phyloP scores from a whole-genome alignment of 2,797 vertebrate genomes.

The Bufotes viridis region DNA sequence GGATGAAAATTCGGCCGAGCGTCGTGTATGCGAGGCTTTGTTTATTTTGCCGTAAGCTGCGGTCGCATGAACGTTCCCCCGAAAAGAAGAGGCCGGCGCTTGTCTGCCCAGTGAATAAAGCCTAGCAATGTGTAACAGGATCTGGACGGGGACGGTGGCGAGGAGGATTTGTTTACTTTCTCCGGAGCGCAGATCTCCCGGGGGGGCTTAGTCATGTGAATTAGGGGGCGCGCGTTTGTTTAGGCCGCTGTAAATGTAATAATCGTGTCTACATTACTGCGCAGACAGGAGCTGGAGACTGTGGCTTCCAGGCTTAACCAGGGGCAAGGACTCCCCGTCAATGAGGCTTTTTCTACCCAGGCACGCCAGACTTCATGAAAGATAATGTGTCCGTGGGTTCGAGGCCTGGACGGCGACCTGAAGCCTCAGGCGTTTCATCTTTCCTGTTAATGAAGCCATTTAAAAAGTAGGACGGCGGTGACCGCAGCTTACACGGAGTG shows the following conservation, averaged over 20 bases:
- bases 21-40: background rate
- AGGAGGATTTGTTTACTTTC: conserved; percentile 38
- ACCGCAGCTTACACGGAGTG: background rate
- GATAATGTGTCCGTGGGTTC: background rate
- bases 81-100: background rate
- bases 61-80: background rate
- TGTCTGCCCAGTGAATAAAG: conserved; percentile 15
- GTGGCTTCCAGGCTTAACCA: conserved; percentile 46
- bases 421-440: conserved; percentile 3
- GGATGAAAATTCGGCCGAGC: background rate
- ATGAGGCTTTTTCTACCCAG: conserved; percentile 18
- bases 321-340: background rate
- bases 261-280: conserved; percentile 24
- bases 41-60: conserved; percentile 16
- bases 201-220: conserved; percentile 24
- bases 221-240: conserved; percentile 36
- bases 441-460: background rate
- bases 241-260: conserved; percentile 47
- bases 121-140: conserved; percentile 31
- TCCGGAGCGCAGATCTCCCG: background rate
- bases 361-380: background rate
- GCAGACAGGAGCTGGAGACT: conserved; percentile 56
- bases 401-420: background rate
- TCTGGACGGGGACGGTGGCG: conserved; percentile 15
- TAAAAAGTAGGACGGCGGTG: background rate